phyloP scores from a whole-genome alignment of 64 coral and sea anemone genomes.

The Astreopora myriophthalma region DNA sequence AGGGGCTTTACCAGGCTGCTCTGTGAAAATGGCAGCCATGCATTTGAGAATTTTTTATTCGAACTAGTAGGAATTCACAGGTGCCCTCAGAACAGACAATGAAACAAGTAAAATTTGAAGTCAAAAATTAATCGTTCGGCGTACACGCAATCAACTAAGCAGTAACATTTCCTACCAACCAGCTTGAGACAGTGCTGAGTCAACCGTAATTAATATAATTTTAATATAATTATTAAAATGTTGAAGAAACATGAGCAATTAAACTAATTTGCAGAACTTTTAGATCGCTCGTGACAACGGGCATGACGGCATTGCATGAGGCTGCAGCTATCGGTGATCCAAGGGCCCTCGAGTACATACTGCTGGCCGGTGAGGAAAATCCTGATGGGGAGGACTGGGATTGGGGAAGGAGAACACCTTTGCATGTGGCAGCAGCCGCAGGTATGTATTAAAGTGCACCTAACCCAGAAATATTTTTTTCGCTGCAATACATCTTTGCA shows the following conservation, averaged over 20 bases:
- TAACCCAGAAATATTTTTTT: not conserved
- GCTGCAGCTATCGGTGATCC: constrained; percentile 75
- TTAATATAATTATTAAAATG: not conserved
- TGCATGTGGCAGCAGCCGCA: constrained; percentile 81
- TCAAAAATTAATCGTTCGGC: no score
- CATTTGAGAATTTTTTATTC: no score
- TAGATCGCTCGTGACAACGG: not conserved
- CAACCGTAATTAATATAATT: no score
- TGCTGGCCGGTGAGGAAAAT: constrained; percentile 59
- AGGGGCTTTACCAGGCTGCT: no score
- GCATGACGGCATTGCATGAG: constrained; percentile 92
- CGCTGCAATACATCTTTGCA: no score
- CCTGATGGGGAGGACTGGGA: constrained; percentile 95
- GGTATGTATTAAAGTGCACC: constrained; percentile 15
- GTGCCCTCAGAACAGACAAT: no score
- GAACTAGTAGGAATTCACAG: no score
- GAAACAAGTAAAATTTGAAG: no score
- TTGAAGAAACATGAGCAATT: not conserved
- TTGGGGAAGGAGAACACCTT: constrained; percentile 83
- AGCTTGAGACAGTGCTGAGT: no score
- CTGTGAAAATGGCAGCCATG: no score
- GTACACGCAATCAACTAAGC: no score
- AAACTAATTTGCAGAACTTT: not conserved
- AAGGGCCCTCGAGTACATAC: constrained; percentile 42
- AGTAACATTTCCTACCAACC: no score